Evolutionary conservation across 2,797 vertebrate genomes (phyloP).

Genomic region (Heterohyrax brucei): DNA sequence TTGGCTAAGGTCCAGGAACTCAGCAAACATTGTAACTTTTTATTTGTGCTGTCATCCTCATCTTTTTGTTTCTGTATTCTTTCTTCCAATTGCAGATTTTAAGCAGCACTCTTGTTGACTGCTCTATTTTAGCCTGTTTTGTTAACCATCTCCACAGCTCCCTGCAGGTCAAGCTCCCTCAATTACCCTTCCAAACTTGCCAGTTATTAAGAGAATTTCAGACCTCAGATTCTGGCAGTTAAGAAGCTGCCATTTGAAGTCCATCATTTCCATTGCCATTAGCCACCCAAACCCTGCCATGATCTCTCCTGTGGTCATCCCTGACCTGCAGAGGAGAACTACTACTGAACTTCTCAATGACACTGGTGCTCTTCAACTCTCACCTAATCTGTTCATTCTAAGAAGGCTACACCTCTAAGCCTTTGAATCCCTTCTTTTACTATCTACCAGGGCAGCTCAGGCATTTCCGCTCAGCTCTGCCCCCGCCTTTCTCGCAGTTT

Average conservation of each 20-base stretch:
- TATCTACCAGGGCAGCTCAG: not conserved
- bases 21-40: slow-evolving; percentile 1
- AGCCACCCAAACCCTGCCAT: not conserved
- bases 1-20: not conserved
- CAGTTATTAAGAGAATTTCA: slow-evolving; percentile 1
- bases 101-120: not conserved
- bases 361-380: not conserved
- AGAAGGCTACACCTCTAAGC: not conserved
- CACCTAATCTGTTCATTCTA: not conserved
- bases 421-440: not conserved
- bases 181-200: not conserved
- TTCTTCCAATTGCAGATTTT: not conserved
- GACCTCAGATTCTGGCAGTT: not conserved
- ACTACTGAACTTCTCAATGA: not conserved
- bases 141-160: not conserved
- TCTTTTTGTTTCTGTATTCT: not conserved
- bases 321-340: not conserved
- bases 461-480: not conserved
- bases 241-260: not conserved
- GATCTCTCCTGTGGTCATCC: not conserved
- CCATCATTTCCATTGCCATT: not conserved
- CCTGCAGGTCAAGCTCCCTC: not conserved
- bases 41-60: not conserved
- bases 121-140: not conserved
- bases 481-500: too few species aligned